Percentiles rank a stretch among this genome's conserved stretches.
Conservation (phyloP, 2,888 invertebrate species). For the Drosophila cognata region DNA sequence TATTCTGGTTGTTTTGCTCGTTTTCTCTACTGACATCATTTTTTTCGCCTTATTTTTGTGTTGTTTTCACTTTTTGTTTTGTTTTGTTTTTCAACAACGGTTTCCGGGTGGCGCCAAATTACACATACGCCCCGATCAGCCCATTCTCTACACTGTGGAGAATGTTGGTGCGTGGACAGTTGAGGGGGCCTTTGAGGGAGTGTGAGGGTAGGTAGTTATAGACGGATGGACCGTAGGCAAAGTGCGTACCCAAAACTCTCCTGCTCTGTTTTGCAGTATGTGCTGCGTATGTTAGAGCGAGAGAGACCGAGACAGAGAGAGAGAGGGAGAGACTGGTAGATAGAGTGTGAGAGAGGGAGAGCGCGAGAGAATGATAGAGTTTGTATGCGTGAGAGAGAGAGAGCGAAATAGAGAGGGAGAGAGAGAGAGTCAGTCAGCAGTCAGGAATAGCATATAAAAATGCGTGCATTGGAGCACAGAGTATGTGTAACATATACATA, state of each 20-base stretch:
- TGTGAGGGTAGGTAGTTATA: conserved; percentile 1
- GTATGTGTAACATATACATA: conserved; percentile 1
- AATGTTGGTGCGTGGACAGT: neutral
- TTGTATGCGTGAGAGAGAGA: neutral
- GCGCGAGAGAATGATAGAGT: neutral
- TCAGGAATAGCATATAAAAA: conserved; percentile 1
- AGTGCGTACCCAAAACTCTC: conserved; percentile 48
- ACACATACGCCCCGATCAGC: conserved; percentile 53
- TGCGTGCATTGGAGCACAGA: conserved; percentile 2
- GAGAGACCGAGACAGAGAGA: neutral
- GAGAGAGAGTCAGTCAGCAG: neutral
- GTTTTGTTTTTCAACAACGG: conserved; percentile 60
- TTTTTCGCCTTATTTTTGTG: conserved; percentile 67
- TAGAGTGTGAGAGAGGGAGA: neutral
- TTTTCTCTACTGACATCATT: conserved; percentile 80
- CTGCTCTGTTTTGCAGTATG: neutral
- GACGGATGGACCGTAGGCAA: conserved; percentile 47
- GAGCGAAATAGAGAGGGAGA: neutral
- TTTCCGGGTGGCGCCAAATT: conserved; percentile 45
- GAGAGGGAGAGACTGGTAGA: neutral
- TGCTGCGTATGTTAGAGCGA: neutral
- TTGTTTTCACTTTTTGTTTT: conserved; percentile 79
- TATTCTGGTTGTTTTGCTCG: conserved; percentile 72
- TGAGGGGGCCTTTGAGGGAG: neutral
- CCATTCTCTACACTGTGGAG: neutral